These are phyloP conservation scores for Enteromius unitaeniatus DNA, from an alignment of 2,797 vertebrate genomes.

Conservation along the genomic window DNA sequence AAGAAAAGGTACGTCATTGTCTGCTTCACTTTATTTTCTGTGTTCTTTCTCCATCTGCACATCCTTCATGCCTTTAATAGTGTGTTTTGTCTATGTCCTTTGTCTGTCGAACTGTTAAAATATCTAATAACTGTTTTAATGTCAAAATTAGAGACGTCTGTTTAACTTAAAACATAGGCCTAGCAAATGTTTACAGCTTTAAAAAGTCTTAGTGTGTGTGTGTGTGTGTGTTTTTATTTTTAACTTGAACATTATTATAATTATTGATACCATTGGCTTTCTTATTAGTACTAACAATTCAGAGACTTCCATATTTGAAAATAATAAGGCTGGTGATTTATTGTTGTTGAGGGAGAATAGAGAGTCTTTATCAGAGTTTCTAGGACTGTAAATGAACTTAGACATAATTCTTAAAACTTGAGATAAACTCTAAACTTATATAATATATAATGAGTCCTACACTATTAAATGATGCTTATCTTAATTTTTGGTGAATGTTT, in stretches of 20 bases:
- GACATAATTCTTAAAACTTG: conserved; percentile 4
- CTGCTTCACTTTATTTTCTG: conserved; percentile 8
- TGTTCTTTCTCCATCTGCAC: neutral
- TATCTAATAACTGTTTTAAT: conserved; percentile 26
- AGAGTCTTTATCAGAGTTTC: neutral
- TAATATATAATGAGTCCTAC: neutral
- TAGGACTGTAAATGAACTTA: conserved; percentile 3
- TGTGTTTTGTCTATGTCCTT: neutral
- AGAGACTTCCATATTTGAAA: neutral
- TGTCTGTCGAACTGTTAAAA: conserved; percentile 19
- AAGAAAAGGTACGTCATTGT: conserved; percentile 34
- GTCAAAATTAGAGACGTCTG: conserved; percentile 9
- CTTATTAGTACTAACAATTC: neutral
- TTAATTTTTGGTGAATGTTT: neutral
- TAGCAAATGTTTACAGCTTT: neutral
- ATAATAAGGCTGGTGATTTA: neutral
- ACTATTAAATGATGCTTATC: conserved; percentile 13
- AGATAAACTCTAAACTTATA: neutral
- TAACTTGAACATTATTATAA: neutral
- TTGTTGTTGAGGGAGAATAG: neutral
- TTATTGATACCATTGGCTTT: neutral
- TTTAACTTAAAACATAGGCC: conserved; percentile 15
- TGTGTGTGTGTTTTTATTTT: no score
- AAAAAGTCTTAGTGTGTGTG: neutral
- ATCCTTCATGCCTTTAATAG: neutral